Evolutionary conservation across 1,140 invertebrate species (phyloP).

Genomic region (Trichonephila clavata): DNA sequence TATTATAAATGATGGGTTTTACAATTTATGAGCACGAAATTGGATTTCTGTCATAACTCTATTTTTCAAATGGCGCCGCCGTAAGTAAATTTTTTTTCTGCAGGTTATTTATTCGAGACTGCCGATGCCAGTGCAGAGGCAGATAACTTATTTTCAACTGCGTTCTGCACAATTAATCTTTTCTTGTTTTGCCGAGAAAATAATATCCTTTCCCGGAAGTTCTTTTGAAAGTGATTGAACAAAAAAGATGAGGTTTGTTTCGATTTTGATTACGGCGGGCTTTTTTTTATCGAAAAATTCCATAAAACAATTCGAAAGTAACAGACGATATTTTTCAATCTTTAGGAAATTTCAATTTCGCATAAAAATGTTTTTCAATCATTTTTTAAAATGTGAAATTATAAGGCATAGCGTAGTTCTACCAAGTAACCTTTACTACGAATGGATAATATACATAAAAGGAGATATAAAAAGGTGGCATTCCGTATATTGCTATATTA

Average conservation of each 20-base stretch:
- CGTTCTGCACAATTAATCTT: constrained; percentile 5
- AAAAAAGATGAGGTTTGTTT: not conserved
- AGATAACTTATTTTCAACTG: constrained; percentile 51
- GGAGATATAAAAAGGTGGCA: no score
- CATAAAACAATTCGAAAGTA: not conserved
- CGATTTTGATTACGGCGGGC: not conserved
- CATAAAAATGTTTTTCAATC: no score
- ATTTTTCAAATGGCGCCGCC: constrained; percentile 52
- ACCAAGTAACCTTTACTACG: no score
- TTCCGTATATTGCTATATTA: no score
- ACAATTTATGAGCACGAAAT: constrained; percentile 44
- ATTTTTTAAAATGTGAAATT: no score
- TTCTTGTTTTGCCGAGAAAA: constrained; percentile 28
- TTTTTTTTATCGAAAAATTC: not conserved
- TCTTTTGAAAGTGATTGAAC: not conserved
- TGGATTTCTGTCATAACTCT: constrained; percentile 64
- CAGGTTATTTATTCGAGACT: constrained; percentile 39
- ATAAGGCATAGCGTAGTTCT: no score
- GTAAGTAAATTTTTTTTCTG: constrained; percentile 31
- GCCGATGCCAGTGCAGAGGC: not conserved
- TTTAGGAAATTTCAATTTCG: no score
- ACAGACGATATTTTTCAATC: no score
- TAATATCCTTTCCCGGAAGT: not conserved
- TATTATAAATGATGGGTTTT: constrained; percentile 50
- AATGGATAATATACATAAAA: no score